Conservation (phyloP, 92 coral and sea anemone genomes). For the Phymanthus crucifer region DNA sequence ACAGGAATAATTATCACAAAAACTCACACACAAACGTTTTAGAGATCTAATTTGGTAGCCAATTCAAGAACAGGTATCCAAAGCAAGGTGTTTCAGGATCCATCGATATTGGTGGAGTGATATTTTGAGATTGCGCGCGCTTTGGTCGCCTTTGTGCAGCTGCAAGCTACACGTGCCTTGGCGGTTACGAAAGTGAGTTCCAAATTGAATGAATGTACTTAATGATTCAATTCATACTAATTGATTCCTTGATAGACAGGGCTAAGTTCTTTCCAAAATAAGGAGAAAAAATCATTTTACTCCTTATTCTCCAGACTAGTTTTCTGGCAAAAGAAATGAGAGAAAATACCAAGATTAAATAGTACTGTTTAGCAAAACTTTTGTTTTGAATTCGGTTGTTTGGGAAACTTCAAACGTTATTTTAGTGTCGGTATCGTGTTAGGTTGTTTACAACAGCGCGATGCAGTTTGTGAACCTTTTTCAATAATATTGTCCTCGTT, state of each 20-base stretch:
- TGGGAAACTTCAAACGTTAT: neutral
- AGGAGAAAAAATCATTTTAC: too few species aligned
- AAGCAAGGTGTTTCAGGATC: neutral
- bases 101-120: neutral
- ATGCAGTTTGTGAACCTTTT: neutral
- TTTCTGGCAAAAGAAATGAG: too few species aligned
- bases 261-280: too few species aligned
- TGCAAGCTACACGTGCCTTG: constrained; percentile 2
- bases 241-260: neutral
- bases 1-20: neutral
- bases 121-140: constrained; percentile 5
- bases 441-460: neutral
- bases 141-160: neutral
- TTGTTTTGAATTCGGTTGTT: too few species aligned
- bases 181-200: neutral
- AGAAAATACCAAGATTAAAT: too few species aligned
- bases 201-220: neutral
- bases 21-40: neutral
- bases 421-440: neutral
- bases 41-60: neutral
- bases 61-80: neutral
- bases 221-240: neutral
- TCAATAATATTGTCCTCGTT: neutral
- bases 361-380: too few species aligned
- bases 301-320: too few species aligned